Evolutionary conservation across 2,113 vertebrate species (phyloP).

Genomic region (Fregata magnificens): DNA sequence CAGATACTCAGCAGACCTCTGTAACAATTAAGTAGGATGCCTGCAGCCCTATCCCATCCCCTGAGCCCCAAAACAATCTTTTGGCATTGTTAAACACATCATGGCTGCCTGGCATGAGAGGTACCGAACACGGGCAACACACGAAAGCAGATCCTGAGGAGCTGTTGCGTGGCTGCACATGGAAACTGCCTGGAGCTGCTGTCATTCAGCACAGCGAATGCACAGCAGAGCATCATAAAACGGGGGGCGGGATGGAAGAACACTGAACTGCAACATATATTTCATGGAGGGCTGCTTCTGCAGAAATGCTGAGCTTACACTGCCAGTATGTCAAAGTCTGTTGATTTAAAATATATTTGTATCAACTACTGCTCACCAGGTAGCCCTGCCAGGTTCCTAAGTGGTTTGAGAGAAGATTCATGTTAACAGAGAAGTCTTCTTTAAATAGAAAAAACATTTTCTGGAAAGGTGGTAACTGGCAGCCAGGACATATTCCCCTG

Average conservation of each 20-base stretch:
- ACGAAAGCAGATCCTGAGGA: not conserved
- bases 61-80: fast-evolving
- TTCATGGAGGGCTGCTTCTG: not conserved
- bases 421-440: not conserved
- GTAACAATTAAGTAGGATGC: not conserved
- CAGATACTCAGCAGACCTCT: not conserved
- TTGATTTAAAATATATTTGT: not conserved
- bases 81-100: fast-evolving
- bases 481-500: not conserved
- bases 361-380: not conserved
- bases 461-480: not conserved
- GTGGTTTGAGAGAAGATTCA: not conserved
- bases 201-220: fast-evolving
- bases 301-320: not conserved
- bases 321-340: fast-evolving
- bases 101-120: not conserved
- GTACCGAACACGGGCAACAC: fast-evolving
- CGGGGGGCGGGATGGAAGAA: fast-evolving
- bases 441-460: not conserved
- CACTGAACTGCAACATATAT: fast-evolving
- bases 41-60: not conserved
- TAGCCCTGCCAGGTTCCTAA: not conserved
- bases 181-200: not conserved
- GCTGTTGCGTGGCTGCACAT: fast-evolving
- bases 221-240: fast-evolving